Evolutionary conservation across 2,888 invertebrate species (phyloP).

Genomic region (Calameuta pallipes): DNA sequence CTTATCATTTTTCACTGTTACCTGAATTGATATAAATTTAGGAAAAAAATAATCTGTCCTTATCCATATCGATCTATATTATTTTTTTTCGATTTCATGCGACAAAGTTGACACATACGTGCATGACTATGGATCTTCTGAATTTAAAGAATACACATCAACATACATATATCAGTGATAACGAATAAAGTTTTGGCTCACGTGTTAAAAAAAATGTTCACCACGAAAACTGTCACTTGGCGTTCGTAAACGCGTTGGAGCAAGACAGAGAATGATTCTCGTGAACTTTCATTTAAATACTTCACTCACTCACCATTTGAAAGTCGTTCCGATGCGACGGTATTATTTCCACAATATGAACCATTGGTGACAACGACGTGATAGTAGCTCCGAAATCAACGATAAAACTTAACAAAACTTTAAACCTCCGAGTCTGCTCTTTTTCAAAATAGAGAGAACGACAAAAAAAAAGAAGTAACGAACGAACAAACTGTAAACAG

Average conservation of each 20-base stretch:
- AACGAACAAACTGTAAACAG: not conserved
- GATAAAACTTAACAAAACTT: not conserved
- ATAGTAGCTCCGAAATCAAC: not conserved
- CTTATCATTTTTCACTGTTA: not conserved
- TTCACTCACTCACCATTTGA: slow-evolving; percentile 58
- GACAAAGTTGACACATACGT: not conserved
- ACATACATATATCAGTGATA: not conserved
- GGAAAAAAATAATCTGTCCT: not conserved
- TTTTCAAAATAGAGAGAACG: slow-evolving; percentile 3
- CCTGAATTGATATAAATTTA: not conserved
- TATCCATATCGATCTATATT: not conserved
- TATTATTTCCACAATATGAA: slow-evolving; percentile 64
- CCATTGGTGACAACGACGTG: slow-evolving; percentile 57
- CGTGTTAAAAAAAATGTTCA: not conserved
- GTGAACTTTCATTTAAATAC: not conserved
- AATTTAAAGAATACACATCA: not conserved
- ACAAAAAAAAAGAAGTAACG: not conserved
- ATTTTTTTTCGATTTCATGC: not conserved
- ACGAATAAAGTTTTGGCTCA: not conserved
- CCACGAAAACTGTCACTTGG: not conserved
- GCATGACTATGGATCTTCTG: not conserved
- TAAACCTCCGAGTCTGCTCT: not conserved
- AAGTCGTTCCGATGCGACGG: slow-evolving; percentile 66
- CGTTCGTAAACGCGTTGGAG: not conserved
- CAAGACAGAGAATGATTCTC: not conserved